These are phyloP conservation scores for Formica selysi DNA, from an alignment of 1,140 invertebrate species.

Conservation along the genomic window DNA sequence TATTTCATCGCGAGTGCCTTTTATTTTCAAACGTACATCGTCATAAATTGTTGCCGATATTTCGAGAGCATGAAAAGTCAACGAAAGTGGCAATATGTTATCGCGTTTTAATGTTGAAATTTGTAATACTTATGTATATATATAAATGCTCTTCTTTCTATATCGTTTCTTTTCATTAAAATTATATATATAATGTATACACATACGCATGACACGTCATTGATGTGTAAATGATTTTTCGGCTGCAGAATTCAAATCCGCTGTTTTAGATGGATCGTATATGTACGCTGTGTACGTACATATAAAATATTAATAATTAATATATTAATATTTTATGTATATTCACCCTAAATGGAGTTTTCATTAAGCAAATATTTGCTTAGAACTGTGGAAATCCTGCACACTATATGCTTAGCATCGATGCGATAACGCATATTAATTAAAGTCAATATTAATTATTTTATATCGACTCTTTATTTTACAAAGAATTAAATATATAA, in stretches of 20 bases:
- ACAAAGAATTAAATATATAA: constrained; percentile 7
- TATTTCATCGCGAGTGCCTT: background rate
- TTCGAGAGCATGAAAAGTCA: too few species aligned
- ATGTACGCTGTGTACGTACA: background rate
- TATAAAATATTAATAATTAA: background rate
- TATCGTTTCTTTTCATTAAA: too few species aligned
- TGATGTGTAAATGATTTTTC: constrained; percentile 4
- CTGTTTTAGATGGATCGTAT: background rate
- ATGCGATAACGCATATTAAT: background rate
- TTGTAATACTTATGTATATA: background rate
- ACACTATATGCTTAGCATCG: background rate
- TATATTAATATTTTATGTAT: too few species aligned
- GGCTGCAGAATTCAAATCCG: background rate
- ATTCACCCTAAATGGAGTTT: background rate
- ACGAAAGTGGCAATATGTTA: background rate
- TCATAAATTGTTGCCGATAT: background rate
- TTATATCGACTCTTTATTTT: constrained; percentile 13
- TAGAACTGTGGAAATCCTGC: background rate
- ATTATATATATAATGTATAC: background rate
- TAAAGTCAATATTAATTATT: background rate
- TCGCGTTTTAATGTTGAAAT: constrained; percentile 9
- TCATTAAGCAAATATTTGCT: background rate
- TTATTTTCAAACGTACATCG: constrained; percentile 4
- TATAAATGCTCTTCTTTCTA: constrained; percentile 17
- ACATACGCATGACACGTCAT: background rate